phyloP scores from a whole-genome alignment of 2,888 invertebrate genomes.

The Acrobasis consociella region DNA sequence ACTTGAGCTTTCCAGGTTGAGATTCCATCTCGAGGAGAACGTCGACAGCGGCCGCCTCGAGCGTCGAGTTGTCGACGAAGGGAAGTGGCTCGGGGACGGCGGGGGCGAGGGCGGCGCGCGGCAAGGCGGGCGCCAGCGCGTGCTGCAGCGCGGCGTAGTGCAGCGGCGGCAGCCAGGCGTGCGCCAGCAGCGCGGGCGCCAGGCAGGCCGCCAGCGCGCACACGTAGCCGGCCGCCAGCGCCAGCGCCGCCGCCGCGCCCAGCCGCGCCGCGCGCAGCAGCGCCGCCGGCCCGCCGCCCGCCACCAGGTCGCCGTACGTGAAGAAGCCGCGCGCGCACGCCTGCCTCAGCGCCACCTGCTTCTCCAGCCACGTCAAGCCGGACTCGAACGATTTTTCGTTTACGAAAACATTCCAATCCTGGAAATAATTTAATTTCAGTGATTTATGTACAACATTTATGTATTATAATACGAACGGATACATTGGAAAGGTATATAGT shows the following conservation, averaged over 20 bases:
- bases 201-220: constrained; percentile 50
- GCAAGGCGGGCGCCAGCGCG: constrained; percentile 41
- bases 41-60: constrained; percentile 37
- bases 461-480: too few relatives aligned
- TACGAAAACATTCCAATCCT: constrained; percentile 95
- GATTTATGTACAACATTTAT: too few relatives aligned
- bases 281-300: constrained; percentile 77
- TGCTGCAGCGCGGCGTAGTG: constrained; percentile 34
- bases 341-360: constrained; percentile 88
- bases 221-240: constrained; percentile 43
- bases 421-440: too few relatives aligned
- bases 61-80: constrained; percentile 36
- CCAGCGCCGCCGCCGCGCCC: constrained; percentile 36
- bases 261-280: constrained; percentile 46
- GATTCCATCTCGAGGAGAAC: constrained; percentile 26
- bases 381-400: constrained; percentile 88
- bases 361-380: constrained; percentile 87
- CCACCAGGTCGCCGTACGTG: constrained; percentile 90
- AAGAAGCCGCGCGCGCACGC: constrained; percentile 89
- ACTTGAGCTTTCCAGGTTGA: constrained; percentile 39
- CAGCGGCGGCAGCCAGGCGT: constrained; percentile 28
- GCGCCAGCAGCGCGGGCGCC: constrained; percentile 36
- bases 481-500: too few relatives aligned
- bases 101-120: constrained; percentile 34
- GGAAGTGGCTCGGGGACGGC: constrained; percentile 32